Evolutionary conservation across 2,797 vertebrate species (phyloP).

Genomic region (Squalus acanthias): DNA sequence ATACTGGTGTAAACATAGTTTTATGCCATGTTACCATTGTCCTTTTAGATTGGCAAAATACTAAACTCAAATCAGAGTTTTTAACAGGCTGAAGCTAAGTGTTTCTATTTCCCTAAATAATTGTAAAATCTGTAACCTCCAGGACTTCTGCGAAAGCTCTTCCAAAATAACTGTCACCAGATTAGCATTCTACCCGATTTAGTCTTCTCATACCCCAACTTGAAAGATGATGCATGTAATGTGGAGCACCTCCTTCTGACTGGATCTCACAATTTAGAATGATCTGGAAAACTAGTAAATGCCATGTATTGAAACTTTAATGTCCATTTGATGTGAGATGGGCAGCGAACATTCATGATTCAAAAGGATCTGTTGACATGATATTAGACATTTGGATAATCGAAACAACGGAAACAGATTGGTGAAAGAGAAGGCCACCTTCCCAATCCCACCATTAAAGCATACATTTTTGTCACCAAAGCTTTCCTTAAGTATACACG

Average conservation of each 20-base stretch:
- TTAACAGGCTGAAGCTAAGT: neutral
- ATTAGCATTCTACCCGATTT: neutral
- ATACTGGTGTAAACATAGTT: neutral
- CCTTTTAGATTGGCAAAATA: neutral
- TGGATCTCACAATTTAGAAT: neutral
- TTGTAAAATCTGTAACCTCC: neutral
- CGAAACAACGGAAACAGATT: neutral
- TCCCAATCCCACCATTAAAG: neutral
- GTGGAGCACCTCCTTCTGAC: neutral
- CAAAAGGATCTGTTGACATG: neutral
- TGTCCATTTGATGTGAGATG: neutral
- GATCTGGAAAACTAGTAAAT: neutral
- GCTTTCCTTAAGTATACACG: neutral
- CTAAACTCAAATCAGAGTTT: neutral
- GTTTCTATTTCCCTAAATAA: neutral
- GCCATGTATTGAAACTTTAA: neutral
- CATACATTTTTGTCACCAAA: neutral
- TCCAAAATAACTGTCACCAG: neutral
- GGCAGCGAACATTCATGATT: neutral
- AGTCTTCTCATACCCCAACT: neutral
- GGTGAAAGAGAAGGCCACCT: neutral
- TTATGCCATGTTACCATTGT: neutral
- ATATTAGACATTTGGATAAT: neutral
- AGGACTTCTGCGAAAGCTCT: neutral
- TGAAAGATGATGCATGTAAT: too few relatives aligned